Conservation (phyloP, 2,888 invertebrate genomes). For the Clanis bilineata region DNA sequence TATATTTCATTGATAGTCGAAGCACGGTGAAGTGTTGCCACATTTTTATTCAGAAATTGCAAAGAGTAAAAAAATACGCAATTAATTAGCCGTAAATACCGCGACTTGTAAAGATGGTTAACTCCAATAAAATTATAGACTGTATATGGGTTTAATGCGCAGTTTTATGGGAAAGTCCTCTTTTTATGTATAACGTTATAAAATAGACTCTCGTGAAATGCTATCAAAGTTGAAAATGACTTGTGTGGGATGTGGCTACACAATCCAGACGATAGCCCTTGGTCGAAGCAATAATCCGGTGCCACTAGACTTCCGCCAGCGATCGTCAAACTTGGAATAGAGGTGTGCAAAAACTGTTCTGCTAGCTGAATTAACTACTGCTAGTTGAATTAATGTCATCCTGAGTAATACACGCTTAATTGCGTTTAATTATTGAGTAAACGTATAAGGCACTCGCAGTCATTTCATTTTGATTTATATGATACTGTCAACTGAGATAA, state of each 20-base stretch:
- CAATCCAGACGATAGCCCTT: constrained; percentile 28
- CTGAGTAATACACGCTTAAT: constrained; percentile 8
- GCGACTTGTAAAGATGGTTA: constrained; percentile 23
- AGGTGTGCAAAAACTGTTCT: constrained; percentile 18
- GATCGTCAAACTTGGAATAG: constrained; percentile 41
- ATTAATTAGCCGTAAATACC: constrained; percentile 13
- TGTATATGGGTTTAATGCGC: constrained; percentile 33
- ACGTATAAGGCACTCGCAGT: constrained; percentile 7
- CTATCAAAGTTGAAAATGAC: constrained; percentile 14
- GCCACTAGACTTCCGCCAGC: constrained; percentile 38
- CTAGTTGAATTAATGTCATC: constrained; percentile 17
- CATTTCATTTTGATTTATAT: constrained; percentile 12
- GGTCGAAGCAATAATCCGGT: constrained; percentile 28
- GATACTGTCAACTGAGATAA: not conserved
- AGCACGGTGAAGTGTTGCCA: not conserved
- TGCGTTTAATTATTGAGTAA: constrained; percentile 9
- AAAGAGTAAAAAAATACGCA: constrained; percentile 10
- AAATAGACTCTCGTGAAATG: constrained; percentile 23
- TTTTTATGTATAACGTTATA: constrained; percentile 16
- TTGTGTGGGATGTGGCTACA: constrained; percentile 21
- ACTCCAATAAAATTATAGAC: constrained; percentile 26
- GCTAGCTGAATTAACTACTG: constrained; percentile 16
- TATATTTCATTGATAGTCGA: constrained; percentile 10
- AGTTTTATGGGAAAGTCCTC: constrained; percentile 37
- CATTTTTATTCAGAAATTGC: constrained; percentile 1